Percentiles rank a stretch among this genome's conserved stretches.
Evolutionary conservation across 2,113 vertebrate species (phyloP).

Genomic region (Vidua chalybeata): DNA sequence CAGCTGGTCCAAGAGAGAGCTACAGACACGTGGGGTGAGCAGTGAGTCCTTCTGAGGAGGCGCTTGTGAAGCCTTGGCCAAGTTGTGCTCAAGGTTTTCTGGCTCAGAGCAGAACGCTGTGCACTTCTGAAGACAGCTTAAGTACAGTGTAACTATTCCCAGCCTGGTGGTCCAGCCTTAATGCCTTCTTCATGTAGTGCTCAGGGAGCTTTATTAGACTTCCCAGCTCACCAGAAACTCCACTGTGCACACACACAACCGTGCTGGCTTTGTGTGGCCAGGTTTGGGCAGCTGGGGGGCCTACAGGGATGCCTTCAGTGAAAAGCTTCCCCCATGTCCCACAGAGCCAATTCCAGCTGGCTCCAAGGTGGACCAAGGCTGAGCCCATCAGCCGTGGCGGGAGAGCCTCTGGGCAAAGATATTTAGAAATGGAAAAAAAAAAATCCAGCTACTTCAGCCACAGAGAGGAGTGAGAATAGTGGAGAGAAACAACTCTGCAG

Average conservation of each 20-base stretch:
- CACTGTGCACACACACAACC: neutral
- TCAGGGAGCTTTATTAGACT: neutral
- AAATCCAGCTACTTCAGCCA: neutral
- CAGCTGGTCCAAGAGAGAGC: neutral
- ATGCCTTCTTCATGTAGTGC: neutral
- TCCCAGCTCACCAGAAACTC: neutral
- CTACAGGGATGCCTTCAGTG: neutral
- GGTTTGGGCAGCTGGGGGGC: neutral
- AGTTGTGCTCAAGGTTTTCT: neutral
- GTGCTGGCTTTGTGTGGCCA: neutral
- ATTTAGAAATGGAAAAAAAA: neutral
- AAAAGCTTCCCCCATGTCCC: neutral
- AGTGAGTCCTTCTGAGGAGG: neutral
- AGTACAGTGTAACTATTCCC: neutral
- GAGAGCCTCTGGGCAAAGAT: neutral
- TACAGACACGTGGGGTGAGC: rapidly evolving
- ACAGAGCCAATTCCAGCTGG: neutral
- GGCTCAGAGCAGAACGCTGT: neutral
- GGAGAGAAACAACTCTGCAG: neutral
- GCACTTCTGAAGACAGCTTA: neutral
- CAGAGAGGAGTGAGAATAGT: neutral
- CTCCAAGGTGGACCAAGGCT: neutral
- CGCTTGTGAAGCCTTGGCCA: neutral
- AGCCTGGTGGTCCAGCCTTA: conserved; percentile 39
- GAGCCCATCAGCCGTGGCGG: rapidly evolving